Evolutionary conservation across 2,888 invertebrate species (phyloP), one percentile per base, ranked within the genome.

Genomic region (Lasioglossum vierecki): DNA sequence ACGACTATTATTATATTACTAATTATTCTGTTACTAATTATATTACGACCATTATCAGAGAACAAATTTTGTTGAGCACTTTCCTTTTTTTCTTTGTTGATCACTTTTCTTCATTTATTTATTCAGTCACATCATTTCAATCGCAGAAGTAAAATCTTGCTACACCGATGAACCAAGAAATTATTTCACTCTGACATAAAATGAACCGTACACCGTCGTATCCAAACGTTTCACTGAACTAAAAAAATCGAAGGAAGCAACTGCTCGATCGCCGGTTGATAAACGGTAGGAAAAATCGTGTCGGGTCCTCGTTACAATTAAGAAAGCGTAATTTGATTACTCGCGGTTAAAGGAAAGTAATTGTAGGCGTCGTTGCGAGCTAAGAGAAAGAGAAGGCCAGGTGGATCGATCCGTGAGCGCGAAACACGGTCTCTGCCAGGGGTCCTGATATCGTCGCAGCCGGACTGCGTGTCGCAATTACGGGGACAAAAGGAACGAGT

Each of bases 391-490:
- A 30, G 9, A 46, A 46, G 15, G 39, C n/a, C 46, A 26, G 15
- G 66, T n/a, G 30, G n/a, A 72, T 72, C 44, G 22, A 73, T 73
- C 22, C 22, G 73, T 30, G 26, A 18, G 30, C 73, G 49, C 46
- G 46, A 30, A 74, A 49, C 22, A 30, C 18, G 30, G 30, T 13
- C 18, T 72, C 1, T 35, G 53, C 53, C n/a, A 53, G 22, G 53
- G 76, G 0, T 22, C 30, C 35, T 9, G 72, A 63, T 76, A 73
- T 53, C 49, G 70, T 71, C 44, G 35, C 13, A 22, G 44, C 73
- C 57, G 76, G 79, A 79, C 79, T 35, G 76, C 66, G 49, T 63
- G 73, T 73, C 39, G 79, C 57, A 80, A 85, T 85, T 85, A 85
- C 46, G 60, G 53, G 63, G 79, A 76, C 53, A 72, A 68, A 83